Evolutionary conservation across 92 coral and sea anemone species (phyloP), one percentile per base, ranked within the genome.

Genomic region (Pocillopora grandis): DNA sequence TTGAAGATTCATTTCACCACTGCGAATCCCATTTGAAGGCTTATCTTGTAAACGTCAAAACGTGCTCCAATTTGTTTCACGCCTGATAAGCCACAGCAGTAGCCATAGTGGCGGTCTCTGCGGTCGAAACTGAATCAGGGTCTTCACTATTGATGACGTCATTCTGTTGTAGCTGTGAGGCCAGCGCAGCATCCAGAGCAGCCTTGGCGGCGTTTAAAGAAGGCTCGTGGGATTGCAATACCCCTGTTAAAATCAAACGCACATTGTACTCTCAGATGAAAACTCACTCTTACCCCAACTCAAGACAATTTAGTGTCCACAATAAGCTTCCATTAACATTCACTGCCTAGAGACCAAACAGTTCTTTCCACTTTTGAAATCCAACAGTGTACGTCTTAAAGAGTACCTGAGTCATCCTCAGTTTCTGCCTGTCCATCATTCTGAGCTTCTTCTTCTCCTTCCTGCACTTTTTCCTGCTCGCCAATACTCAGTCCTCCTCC

Each of bases 141-240:
- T 82, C 86, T 37, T 85, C 65, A 12, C 76, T 80, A 27, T 66
- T 80, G 72, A 90, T 90, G 81, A 81, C 92, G 63, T 74, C 88
- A 59, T 60, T 85, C 37, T 90, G 91, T 23, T 79, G 83, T 12
- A 93, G 85, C 80, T 93, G 94, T 68, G 92, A 67, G 19, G 93
- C 92, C 12, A 93, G 86, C 6, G 76, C 89, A 13, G 89, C 89
- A 42, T 90, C 92, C 68, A 93, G 81, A 9, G 88, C 90, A 20
- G 93, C 88, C 80, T 93, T 93, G 3, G 86, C 90, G 15, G 66
- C 85, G 64, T 52, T 74, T 59, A 92, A 84, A 48, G 88, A 37
- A 27, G 91, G 82, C 65, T 86, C 90, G 27, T 90, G 95, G 59
- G 82, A 82, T 18, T 87, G 86, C 18, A 92, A 78, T 9, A 82